These are phyloP conservation scores for Gallinago undulata DNA, from an alignment of 2,113 vertebrate genomes.

Conservation along the genomic window DNA sequence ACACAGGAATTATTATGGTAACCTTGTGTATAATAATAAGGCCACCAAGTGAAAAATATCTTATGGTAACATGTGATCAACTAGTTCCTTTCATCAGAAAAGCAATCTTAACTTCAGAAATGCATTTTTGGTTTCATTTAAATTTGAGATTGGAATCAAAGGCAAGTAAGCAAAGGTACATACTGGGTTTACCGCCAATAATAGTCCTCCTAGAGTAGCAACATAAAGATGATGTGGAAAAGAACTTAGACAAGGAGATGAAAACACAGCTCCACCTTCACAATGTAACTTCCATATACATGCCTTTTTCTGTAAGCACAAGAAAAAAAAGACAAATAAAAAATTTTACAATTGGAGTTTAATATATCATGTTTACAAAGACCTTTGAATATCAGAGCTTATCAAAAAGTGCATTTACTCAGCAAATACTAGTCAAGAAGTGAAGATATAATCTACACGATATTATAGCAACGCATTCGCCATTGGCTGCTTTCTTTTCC, in stretches of 20 bases:
- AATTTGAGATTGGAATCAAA: neutral
- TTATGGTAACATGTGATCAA: neutral
- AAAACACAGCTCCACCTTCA: constrained; percentile 87
- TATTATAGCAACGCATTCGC: neutral
- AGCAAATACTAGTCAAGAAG: neutral
- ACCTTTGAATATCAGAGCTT: neutral
- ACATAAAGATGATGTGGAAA: constrained; percentile 80
- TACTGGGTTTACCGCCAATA: constrained; percentile 86
- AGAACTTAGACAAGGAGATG: constrained; percentile 83
- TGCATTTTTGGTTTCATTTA: neutral
- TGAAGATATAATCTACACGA: neutral
- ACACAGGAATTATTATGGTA: neutral
- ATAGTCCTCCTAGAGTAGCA: constrained; percentile 83
- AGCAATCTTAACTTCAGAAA: neutral
- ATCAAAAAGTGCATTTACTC: neutral
- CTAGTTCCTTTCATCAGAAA: neutral
- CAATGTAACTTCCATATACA: constrained; percentile 87
- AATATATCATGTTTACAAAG: neutral
- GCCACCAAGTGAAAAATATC: neutral
- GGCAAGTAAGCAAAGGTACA: constrained; percentile 26
- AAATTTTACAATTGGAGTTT: neutral
- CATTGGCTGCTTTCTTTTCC: neutral
- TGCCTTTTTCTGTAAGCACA: constrained; percentile 72
- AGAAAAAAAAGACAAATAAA: neutral
- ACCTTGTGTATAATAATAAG: neutral